Evolutionary conservation across 2,797 vertebrate genomes (phyloP), one percentile per base, ranked within the genome.

Genomic region (Eulemur coronatus): DNA sequence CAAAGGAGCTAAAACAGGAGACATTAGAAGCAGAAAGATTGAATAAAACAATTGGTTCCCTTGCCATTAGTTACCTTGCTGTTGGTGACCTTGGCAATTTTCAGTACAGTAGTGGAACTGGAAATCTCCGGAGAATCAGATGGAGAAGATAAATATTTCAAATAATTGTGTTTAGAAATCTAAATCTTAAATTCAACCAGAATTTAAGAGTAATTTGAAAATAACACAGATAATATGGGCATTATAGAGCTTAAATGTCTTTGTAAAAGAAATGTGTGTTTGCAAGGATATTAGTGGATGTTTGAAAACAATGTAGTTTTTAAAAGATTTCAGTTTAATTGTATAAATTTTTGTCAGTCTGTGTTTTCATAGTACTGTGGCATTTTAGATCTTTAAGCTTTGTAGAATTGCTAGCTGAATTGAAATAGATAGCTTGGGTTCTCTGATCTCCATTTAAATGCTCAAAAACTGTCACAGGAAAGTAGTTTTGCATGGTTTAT

Each of bases 401-500:
- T 91, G 41, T 72, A 82, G 61, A 97, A 73, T 80, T 94, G 76
- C 89, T 97, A 38, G 84, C 50, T 96, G 97, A 98, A 98, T 97
- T 97, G 97, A 98, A 98, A 98, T 97, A 97, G 97, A 97, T 95
- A 97, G 92, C 95, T 95, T 95, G 90, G 70, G 55, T 69, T 98
- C 82, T 97, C 95, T 96, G 89, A 96, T 95, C 98, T 97, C 88
- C 97, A 98, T 97, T 98, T 98, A 96, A 98, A 98, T 97, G 96
- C 94, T 98, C 94, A 97, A 96, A 97, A 97, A 96, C 94, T 97
- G 96, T 98, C 94, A 84, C 57, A 1, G 96, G 91, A 70, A 97
- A 97, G 96, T 89, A 96, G 79, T 95, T 98, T 97, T 98, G 80
- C 87, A 96, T 94, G 95, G 95, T 98, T 98, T 97, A 96, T 97